Conservation (phyloP, 2,113 vertebrate species). For the Aspiorhynchus laticeps region DNA sequence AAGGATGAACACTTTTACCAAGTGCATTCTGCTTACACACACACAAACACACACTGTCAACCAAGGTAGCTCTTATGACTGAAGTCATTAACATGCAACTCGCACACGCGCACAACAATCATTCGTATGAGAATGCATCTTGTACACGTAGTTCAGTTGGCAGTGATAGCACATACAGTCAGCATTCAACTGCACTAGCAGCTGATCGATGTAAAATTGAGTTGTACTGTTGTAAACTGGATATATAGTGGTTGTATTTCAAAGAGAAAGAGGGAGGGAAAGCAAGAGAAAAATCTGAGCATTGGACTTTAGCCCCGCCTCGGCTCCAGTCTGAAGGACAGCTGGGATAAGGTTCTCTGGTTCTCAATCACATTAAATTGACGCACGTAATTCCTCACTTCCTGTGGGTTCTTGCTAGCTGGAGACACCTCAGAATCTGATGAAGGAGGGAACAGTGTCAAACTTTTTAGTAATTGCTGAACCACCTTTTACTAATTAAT, state of each 20-base stretch:
- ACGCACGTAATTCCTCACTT: conserved; percentile 92
- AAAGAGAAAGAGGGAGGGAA: conserved; percentile 59
- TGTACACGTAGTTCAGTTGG: conserved; percentile 29
- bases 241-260: conserved; percentile 48
- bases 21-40: conserved; percentile 58
- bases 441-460: conserved; percentile 44
- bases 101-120: conserved; percentile 7
- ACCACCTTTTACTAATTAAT: neutral
- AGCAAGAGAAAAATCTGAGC: conserved; percentile 27
- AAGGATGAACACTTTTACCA: conserved; percentile 61
- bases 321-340: conserved; percentile 95
- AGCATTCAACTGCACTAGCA: conserved; percentile 44
- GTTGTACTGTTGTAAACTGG: conserved; percentile 27
- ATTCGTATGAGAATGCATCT: conserved; percentile 35
- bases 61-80: conserved; percentile 53
- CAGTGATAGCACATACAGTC: conserved; percentile 45
- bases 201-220: neutral
- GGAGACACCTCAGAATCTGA: conserved; percentile 90
- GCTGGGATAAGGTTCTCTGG: conserved; percentile 97
- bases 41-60: neutral
- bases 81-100: conserved; percentile 63
- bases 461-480: neutral
- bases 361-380: conserved; percentile 98
- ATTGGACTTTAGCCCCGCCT: conserved; percentile 81
- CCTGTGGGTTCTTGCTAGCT: conserved; percentile 94